phyloP scores from a whole-genome alignment of 2,797 vertebrate species.

The Threskiornis aethiopicus region DNA sequence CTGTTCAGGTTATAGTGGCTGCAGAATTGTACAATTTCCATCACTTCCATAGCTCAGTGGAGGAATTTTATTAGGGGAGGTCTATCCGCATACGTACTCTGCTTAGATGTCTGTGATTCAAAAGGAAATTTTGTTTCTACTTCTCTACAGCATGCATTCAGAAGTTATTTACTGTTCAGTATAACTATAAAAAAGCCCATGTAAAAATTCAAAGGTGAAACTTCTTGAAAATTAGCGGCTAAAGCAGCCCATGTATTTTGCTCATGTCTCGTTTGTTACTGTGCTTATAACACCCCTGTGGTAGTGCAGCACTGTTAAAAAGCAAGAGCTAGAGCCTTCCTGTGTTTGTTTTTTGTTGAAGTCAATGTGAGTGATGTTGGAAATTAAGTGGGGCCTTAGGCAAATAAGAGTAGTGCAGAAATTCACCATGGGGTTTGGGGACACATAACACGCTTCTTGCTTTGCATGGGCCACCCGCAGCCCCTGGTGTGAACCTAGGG shows the following conservation, averaged over 20 bases:
- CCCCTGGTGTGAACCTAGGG: not conserved
- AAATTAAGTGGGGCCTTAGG: not conserved
- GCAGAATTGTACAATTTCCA: not conserved
- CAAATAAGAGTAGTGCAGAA: not conserved
- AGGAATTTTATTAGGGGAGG: not conserved
- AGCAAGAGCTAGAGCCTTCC: not conserved
- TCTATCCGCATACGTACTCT: not conserved
- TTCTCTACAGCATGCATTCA: not conserved
- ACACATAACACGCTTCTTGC: not conserved
- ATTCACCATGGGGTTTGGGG: not conserved
- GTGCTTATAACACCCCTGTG: not conserved
- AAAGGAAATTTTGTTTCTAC: not conserved
- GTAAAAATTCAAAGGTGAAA: not conserved
- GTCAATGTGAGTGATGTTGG: not conserved
- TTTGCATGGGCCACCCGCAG: not conserved
- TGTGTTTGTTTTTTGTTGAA: not conserved
- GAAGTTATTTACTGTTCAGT: not conserved
- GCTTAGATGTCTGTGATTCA: not conserved
- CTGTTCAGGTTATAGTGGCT: not conserved
- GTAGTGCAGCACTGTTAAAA: not conserved
- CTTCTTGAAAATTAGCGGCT: not conserved
- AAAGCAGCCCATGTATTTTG: not conserved
- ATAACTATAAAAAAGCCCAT: not conserved
- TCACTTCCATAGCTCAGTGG: not conserved
- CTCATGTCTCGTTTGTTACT: not conserved